Evolutionary conservation across 2,797 vertebrate species (phyloP).

Genomic region (Arrhamphus sclerolepis): DNA sequence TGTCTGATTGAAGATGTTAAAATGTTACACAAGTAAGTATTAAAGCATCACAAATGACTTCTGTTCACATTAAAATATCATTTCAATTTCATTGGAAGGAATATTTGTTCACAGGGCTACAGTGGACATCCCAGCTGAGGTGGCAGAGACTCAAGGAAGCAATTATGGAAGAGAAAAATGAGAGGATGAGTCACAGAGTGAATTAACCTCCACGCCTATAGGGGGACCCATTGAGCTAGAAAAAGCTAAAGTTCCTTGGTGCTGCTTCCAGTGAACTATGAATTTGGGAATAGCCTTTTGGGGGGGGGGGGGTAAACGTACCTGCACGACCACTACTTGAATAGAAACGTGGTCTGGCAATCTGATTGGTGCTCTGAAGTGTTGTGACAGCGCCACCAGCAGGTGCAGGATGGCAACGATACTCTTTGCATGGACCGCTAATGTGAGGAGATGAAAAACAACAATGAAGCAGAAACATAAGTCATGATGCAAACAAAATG

Average conservation of each 20-base stretch:
- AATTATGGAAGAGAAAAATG: not conserved
- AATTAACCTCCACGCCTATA: too few species aligned
- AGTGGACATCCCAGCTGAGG: not conserved
- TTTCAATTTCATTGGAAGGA: too few species aligned
- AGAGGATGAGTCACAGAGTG: too few species aligned
- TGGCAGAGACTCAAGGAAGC: not conserved
- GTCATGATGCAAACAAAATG: too few species aligned
- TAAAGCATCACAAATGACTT: too few species aligned
- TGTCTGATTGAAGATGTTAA: not conserved
- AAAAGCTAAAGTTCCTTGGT: too few species aligned
- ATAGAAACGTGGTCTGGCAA: slow-evolving; percentile 97
- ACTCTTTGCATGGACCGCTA: slow-evolving; percentile 96
- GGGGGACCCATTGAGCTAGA: too few species aligned
- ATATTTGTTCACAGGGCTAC: too few species aligned
- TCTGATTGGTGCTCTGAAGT: slow-evolving; percentile 96
- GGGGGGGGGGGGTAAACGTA: slow-evolving; percentile 70
- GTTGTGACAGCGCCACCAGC: slow-evolving; percentile 93
- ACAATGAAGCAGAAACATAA: not conserved
- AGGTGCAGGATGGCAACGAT: slow-evolving; percentile 97
- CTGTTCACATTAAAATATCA: too few species aligned
- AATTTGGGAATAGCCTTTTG: too few species aligned
- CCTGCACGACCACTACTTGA: slow-evolving; percentile 98
- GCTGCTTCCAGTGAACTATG: too few species aligned
- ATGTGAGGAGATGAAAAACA: not conserved
- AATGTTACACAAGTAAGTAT: too few species aligned